phyloP scores from a whole-genome alignment of 2,888 invertebrate genomes.

The Tromatobia lineatoria region DNA sequence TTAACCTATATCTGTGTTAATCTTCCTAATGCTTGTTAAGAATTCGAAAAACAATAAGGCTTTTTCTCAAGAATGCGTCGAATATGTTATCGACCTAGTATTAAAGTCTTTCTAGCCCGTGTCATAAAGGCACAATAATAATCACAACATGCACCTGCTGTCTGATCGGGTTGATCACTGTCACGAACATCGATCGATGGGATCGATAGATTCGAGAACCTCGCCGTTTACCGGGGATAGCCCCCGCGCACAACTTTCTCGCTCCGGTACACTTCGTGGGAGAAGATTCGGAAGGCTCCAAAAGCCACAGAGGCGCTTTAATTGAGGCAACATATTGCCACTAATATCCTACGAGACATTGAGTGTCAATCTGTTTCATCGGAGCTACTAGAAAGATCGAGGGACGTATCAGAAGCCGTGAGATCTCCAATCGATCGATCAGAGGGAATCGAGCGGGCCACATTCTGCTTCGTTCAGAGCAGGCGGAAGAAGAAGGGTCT shows the following conservation, averaged over 20 bases:
- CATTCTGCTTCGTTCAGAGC: neutral
- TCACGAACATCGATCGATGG: slow-evolving; percentile 25
- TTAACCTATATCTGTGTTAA: too few species aligned
- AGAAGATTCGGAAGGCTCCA: slow-evolving; percentile 14
- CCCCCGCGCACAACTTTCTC: slow-evolving; percentile 46
- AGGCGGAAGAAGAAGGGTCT: slow-evolving; percentile 64
- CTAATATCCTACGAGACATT: slow-evolving; percentile 77
- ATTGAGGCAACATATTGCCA: slow-evolving; percentile 84
- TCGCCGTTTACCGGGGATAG: neutral
- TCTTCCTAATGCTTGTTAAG: too few species aligned
- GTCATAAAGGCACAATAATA: slow-evolving; percentile 26
- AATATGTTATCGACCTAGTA: neutral
- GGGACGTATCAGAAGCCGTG: slow-evolving; percentile 41
- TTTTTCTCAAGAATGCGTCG: neutral
- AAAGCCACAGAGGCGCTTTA: slow-evolving; percentile 67
- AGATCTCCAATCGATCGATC: slow-evolving; percentile 44
- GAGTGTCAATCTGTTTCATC: slow-evolving; percentile 75
- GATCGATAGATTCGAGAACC: slow-evolving; percentile 12
- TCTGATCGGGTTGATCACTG: slow-evolving; percentile 22
- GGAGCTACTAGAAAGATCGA: slow-evolving; percentile 29
- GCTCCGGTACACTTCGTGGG: slow-evolving; percentile 31
- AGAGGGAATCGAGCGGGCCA: slow-evolving; percentile 32
- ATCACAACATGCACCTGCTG: slow-evolving; percentile 24
- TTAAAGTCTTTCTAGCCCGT: neutral
- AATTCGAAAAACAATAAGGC: too few species aligned